Base-by-base conservation (phyloP, 2,113 vertebrate species). In the Nansenia antarctica region DNA sequence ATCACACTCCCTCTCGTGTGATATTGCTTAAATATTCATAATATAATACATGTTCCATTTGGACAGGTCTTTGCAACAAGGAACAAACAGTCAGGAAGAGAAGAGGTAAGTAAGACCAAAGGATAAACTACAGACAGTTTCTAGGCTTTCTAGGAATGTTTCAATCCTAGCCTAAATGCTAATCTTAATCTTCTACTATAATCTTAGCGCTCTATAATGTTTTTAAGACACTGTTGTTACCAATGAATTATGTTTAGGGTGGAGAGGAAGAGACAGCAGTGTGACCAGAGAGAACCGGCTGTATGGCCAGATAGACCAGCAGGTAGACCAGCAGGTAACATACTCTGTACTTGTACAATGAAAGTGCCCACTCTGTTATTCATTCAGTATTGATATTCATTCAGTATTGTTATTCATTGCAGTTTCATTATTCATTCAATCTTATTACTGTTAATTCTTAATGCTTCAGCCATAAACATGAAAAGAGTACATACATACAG, bases 281-380 rank as follows among this genome's bases (percentile, higher is more conserved):
- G 34, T 39, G 34, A 27, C 22, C 22, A n/a, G n/a, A n/a, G 35
- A 67, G 18, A 31, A 37, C 60, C 63, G 30, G 12, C 18, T 73
- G 9, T 73, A 67, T 42, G 57, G 67, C 24, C 54, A 53, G 35
- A 59, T 61, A 49, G n/a, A 42, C 18, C 12, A 49, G 20, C n/a
- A 49, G 45, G 45, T 49, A 20, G 1, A 22, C n/a, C 11, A 37
- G n/a, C n/a, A n/a, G n/a, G n/a, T n/a, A n/a, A n/a, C n/a, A n/a
- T n/a, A n/a, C n/a, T n/a, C n/a, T n/a, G n/a, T n/a, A n/a, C n/a
- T n/a, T 14, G 1, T 49, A 20, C n/a, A 49, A 49, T 22, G n/a
- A 20, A 15, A 49, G n/a, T 49, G 20, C n/a, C 18, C n/a, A 49
- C n/a, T 20, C 2, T 1, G n/a, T 49, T 20, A 49, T 49, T 49